Percentiles rank a stretch among this genome's conserved stretches.
phyloP scores from a whole-genome alignment of 53 echinoderm and acorn worm species.

The Antedon mediterranea region DNA sequence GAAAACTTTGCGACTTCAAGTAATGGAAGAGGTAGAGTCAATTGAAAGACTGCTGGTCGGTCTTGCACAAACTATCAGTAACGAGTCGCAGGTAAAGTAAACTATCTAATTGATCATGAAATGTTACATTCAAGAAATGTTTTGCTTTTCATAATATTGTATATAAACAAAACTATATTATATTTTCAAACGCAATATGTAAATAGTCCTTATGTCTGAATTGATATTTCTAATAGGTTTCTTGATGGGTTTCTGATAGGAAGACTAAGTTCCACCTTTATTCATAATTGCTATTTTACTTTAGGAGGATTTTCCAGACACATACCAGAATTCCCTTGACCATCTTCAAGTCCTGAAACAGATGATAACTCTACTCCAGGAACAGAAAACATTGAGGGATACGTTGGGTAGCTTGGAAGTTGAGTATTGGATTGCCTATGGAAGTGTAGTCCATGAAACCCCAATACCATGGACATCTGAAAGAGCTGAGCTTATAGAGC shows the following conservation, averaged over 20 bases:
- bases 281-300: too few species aligned
- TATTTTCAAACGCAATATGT: too few species aligned
- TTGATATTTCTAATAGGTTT: too few species aligned
- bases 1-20: constrained; percentile 3
- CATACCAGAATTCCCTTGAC: background rate
- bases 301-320: background rate
- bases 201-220: too few species aligned
- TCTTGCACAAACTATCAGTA: background rate
- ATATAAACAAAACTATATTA: too few species aligned
- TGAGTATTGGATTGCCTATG: background rate
- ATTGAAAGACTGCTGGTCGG: constrained; percentile 10
- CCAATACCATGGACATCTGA: background rate
- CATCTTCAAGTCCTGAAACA: background rate
- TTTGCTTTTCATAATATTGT: too few species aligned
- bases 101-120: too few species aligned
- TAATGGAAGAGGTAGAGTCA: constrained; percentile 8
- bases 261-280: too few species aligned
- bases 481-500: background rate
- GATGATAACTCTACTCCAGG: background rate
- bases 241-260: too few species aligned
- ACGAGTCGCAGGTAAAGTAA: background rate
- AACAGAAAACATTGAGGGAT: background rate
- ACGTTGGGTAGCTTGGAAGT: background rate
- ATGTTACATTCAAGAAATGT: too few species aligned
- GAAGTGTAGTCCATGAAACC: background rate